Evolutionary conservation across 1,140 invertebrate genomes (phyloP).

Genomic region (Galleria mellonella): DNA sequence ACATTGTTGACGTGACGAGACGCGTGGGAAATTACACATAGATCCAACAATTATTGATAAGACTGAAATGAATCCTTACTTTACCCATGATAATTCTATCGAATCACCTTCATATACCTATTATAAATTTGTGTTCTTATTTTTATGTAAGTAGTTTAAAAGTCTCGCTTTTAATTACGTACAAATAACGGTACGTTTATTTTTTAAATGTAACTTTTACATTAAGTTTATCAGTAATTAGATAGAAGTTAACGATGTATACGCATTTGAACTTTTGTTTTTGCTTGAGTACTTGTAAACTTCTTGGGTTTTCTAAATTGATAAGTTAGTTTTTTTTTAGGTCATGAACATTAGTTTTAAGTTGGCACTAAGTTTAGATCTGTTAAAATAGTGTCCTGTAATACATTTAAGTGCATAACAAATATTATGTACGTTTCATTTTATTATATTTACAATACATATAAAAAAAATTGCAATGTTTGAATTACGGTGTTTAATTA

Average conservation of each 20-base stretch:
- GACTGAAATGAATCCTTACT: constrained; percentile 19
- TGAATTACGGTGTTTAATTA: background rate
- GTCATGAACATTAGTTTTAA: constrained; percentile 2
- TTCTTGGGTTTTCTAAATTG: background rate
- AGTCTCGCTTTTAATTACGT: constrained; percentile 1
- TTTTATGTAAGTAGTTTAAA: too few species aligned
- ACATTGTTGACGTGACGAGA: constrained; percentile 6
- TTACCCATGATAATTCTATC: constrained; percentile 5
- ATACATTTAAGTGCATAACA: background rate
- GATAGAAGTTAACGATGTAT: too few species aligned
- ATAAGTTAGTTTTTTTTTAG: background rate
- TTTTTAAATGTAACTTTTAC: background rate
- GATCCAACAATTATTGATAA: constrained; percentile 18
- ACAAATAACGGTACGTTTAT: background rate
- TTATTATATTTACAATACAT: background rate
- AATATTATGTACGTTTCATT: background rate
- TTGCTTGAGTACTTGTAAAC: too few species aligned
- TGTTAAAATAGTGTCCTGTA: background rate
- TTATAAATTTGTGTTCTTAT: constrained; percentile 8
- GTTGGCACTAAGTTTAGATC: background rate
- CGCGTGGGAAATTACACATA: too few species aligned
- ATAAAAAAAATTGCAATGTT: background rate
- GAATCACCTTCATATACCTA: constrained; percentile 7
- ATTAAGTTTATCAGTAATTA: background rate
- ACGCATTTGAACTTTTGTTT: too few species aligned